Evolutionary conservation across 2,797 vertebrate genomes (phyloP), one percentile per base, ranked within the genome.

Genomic region (Cercopithecus diana): DNA sequence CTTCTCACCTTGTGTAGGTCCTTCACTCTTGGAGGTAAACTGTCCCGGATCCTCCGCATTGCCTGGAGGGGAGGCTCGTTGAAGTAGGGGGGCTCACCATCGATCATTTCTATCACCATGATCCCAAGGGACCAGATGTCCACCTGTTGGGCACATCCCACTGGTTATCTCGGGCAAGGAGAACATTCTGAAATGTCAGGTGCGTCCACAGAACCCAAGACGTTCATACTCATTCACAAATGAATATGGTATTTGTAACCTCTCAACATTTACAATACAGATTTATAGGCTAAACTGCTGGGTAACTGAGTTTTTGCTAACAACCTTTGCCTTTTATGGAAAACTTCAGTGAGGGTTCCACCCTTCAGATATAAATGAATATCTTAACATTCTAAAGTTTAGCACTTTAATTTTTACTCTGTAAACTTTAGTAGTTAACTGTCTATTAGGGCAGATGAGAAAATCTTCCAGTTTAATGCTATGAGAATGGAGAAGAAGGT

Each of bases 91-190:
- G 99, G 99, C 43, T 99, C 99, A 0, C 99, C 99, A 0, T 99
- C 99, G 36, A 99, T 99, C 99, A 99, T 99, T 98, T 99, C 99
- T 13, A 99, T 99, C 97, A 99, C 99, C 99, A 99, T 99, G 98
- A 99, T 99, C 83, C 99, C 99, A 76, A 99, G 98, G 85, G 99
- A 99, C 99, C 99, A 99, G 98, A 99, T 99, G 95, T 99, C 99
- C 98, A 99, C 99, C 99, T 99, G 98, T 13, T 99, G 97, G 81
- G 97, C 45, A 98, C 17, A 90, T 28, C 0, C 48, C 3, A 58
- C 2, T n/a, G 72, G 5, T 72, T 82, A 67, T 13, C 24, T 87
- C 48, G 41, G 88, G 79, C 43, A 57, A 57, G 36, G 24, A 94
- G 41, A 93, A 77, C 1, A 3, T 50, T 87, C 76, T 90, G 33